phyloP scores from a whole-genome alignment of 2,888 invertebrate species.

The Latrodectus elegans region DNA sequence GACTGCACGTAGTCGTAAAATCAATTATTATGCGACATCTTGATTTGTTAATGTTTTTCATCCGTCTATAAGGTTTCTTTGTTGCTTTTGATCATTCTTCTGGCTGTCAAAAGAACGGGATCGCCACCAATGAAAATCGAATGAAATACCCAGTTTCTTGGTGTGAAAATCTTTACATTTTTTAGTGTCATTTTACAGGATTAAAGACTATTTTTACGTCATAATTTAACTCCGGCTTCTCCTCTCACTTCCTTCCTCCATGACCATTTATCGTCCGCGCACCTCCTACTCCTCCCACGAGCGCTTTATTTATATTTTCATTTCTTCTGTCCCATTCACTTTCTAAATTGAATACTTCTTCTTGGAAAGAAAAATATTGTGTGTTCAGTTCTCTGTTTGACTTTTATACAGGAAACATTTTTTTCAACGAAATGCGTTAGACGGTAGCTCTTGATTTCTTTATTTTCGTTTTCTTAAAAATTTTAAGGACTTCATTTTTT shows the following conservation, averaged over 20 bases:
- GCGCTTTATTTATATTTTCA: conserved; percentile 32
- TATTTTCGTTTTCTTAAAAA: too few relatives aligned
- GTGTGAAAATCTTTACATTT: conserved; percentile 18
- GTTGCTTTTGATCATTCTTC: too few relatives aligned
- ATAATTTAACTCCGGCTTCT: conserved; percentile 5
- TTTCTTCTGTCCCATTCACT: conserved; percentile 16
- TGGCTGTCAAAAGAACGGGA: too few relatives aligned
- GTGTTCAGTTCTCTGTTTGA: neutral
- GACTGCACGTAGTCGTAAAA: too few relatives aligned
- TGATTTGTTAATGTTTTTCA: too few relatives aligned
- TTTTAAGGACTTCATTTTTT: too few relatives aligned
- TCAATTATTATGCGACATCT: too few relatives aligned
- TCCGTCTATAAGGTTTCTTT: too few relatives aligned
- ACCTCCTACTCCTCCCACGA: neutral
- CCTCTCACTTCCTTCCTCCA: conserved; percentile 14
- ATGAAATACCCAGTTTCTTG: conserved; percentile 30
- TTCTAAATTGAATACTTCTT: conserved; percentile 19
- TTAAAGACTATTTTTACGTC: conserved; percentile 37
- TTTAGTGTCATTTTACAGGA: conserved; percentile 40
- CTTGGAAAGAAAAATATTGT: neutral
- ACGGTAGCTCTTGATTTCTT: too few relatives aligned
- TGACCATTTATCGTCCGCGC: conserved; percentile 5
- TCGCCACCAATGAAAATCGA: too few relatives aligned
- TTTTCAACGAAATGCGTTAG: too few relatives aligned
- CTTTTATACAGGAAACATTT: neutral